A percentile compares a stretch with the other conserved stretches of the same genome.
phyloP scores from a whole-genome alignment of 2,797 vertebrate genomes.

The Gymnoscopelus braueri region DNA sequence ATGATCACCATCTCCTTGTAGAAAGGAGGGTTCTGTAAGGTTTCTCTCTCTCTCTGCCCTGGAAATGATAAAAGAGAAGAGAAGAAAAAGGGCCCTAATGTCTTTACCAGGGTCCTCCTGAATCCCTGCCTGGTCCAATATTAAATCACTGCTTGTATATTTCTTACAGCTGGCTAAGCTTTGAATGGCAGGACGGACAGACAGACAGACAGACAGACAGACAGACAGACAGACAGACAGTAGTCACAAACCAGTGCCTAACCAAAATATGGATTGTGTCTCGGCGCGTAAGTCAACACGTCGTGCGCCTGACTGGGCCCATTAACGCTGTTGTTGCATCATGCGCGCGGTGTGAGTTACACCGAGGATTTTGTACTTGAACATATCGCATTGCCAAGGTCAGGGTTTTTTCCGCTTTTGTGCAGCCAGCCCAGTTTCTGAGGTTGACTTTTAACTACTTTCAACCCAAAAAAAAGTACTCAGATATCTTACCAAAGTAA shows the following conservation, averaged over 20 bases:
- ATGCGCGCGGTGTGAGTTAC: constrained; percentile 28
- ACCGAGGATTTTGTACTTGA: constrained; percentile 26
- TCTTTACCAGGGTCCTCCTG: constrained; percentile 68
- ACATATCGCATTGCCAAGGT: constrained; percentile 33
- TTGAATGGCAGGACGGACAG: constrained; percentile 55
- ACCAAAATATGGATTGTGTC: constrained; percentile 52
- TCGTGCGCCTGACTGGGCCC: constrained; percentile 28
- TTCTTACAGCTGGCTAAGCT: constrained; percentile 64
- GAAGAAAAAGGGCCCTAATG: constrained; percentile 68
- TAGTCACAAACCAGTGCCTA: constrained; percentile 43
- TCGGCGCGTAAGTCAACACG: constrained; percentile 18
- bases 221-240: constrained; percentile 29
- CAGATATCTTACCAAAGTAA: no score
- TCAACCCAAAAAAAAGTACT: constrained; percentile 60
- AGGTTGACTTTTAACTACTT: constrained; percentile 58
- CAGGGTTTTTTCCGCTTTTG: constrained; percentile 31
- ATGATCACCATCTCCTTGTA: constrained; percentile 58
- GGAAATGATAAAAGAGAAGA: constrained; percentile 74
- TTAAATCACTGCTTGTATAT: constrained; percentile 74
- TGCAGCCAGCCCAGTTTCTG: constrained; percentile 11
- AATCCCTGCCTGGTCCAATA: constrained; percentile 62
- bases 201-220: no score
- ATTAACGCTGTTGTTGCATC: constrained; percentile 32
- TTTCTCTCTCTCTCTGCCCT: constrained; percentile 41
- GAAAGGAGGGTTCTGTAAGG: constrained; percentile 45